A percentile compares a stretch with the other conserved stretches of the same genome.
These are phyloP conservation scores for Morpho deidamia DNA, from an alignment of 2,888 invertebrate species.

Conservation along the genomic window DNA sequence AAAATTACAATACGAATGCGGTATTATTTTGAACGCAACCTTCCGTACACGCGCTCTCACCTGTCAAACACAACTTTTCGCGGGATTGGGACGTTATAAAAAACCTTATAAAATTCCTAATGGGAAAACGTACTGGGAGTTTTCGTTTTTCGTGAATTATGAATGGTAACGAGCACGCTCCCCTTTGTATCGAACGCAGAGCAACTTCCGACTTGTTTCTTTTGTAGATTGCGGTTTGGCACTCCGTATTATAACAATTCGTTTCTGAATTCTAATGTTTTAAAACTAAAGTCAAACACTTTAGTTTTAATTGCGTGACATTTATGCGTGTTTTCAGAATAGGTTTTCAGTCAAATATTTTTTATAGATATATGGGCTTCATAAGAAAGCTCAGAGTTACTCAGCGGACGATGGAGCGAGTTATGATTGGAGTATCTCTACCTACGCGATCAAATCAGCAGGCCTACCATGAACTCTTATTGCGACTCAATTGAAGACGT, in stretches of 20 bases:
- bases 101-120: slow-evolving; percentile 76
- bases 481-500: too few species aligned
- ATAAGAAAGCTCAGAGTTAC: too few species aligned
- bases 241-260: slow-evolving; percentile 58
- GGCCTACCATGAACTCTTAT: too few species aligned
- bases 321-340: slow-evolving; percentile 26
- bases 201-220: slow-evolving; percentile 65
- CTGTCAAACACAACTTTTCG: slow-evolving; percentile 52
- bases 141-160: slow-evolving; percentile 66
- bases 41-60: slow-evolving; percentile 11
- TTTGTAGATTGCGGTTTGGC: slow-evolving; percentile 56
- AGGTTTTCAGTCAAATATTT: too few species aligned
- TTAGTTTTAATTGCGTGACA: slow-evolving; percentile 31
- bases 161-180: slow-evolving; percentile 72
- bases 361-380: too few species aligned
- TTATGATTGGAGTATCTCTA: too few species aligned
- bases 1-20: neutral
- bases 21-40: slow-evolving; percentile 14
- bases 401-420: too few species aligned
- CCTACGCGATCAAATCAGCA: too few species aligned
- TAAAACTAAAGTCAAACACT: too few species aligned
- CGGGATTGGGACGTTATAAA: slow-evolving; percentile 57
- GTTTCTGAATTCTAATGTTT: slow-evolving; percentile 35
- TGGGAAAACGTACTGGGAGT: slow-evolving; percentile 75
- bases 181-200: slow-evolving; percentile 35